Evolutionary conservation across 2,113 vertebrate genomes (phyloP).

Genomic region (Anarrhichthys ocellatus): DNA sequence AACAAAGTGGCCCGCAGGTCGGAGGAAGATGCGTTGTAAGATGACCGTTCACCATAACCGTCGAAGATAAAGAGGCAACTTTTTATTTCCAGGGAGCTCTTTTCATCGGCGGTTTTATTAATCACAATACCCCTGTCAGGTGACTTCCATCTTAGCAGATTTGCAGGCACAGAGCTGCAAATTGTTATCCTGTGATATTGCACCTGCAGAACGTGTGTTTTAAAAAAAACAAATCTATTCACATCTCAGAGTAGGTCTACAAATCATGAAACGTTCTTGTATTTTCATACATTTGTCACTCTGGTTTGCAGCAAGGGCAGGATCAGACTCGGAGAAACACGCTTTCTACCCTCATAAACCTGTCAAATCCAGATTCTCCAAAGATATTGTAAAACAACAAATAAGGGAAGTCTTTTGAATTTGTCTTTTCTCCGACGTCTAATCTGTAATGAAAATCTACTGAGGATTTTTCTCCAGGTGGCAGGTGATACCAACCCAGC

Average conservation of each 20-base stretch:
- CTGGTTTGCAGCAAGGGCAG: conserved; percentile 28
- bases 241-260: conserved; percentile 15
- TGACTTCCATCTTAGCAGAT: conserved; percentile 45
- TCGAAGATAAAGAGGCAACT: conserved; percentile 44
- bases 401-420: conserved; percentile 79
- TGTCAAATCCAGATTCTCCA: conserved; percentile 74
- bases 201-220: conserved; percentile 53
- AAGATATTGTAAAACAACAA: conserved; percentile 78
- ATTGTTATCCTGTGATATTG: conserved; percentile 54
- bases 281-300: conserved; percentile 32
- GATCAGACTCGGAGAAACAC: conserved; percentile 60
- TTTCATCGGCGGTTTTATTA: conserved; percentile 45
- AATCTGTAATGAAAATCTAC: conserved; percentile 78
- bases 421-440: conserved; percentile 53
- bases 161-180: conserved; percentile 29
- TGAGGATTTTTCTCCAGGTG: conserved; percentile 76
- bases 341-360: conserved; percentile 74
- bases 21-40: conserved; percentile 25
- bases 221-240: conserved; percentile 19
- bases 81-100: conserved; percentile 33
- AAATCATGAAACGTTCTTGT: conserved; percentile 29
- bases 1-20: conserved; percentile 49
- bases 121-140: conserved; percentile 50
- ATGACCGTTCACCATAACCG: conserved; percentile 52
- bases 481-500: conserved; percentile 72